Base-by-base conservation (phyloP, 2,113 vertebrate species). In the Leucopternis melanops region DNA sequence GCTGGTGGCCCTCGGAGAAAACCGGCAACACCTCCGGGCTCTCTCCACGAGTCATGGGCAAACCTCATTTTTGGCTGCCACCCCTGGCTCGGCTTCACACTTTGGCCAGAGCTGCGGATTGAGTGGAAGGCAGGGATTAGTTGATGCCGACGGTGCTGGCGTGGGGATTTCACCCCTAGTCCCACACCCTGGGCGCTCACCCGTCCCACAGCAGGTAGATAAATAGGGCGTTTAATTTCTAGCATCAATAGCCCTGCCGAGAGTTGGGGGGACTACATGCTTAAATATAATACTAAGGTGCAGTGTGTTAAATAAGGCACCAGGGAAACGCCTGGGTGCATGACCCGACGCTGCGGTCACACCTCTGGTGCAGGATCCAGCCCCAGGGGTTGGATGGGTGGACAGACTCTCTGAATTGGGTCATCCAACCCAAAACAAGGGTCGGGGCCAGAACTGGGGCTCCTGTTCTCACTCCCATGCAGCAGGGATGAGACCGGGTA, bases 241-340 rank as follows among this genome's bases (percentile, higher is more conserved):
- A 23, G 16, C 16, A 23, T 11, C 27, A 61, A 6, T 8, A 81
- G 29, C 16, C 34, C 63, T 27, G 23, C 8, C 3, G 6, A 42
- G 17, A 61, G 13, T 1, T 1, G 3, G 2, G 8, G 10, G 10
- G 32, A 40, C 29, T 31, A 23, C n/a, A 10, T 42, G 16, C 6
- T 71, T 55, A 15, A 55, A 31, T 13, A 14, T 5, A 65, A 44
- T 10, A 6, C 23, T 18, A 38, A 80, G 26, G 9, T 2, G 5
- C 19, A n/a, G 11, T 3, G 9, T 19, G 11, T 52, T 57, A 73
- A 80, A 83, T 44, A 44, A 61, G 19, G 10, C 27, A 32, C 9
- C 52, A 40, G 21, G 52, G 38, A 25, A 77, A 38, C 0, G 1
- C 7, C 21, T 40, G 36, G 36, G 21, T 52, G 54, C 54, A 15